Evolutionary conservation across 2,797 vertebrate species (phyloP), one percentile per base, ranked within the genome.

Genomic region (Pseudopleuronectes americanus): DNA sequence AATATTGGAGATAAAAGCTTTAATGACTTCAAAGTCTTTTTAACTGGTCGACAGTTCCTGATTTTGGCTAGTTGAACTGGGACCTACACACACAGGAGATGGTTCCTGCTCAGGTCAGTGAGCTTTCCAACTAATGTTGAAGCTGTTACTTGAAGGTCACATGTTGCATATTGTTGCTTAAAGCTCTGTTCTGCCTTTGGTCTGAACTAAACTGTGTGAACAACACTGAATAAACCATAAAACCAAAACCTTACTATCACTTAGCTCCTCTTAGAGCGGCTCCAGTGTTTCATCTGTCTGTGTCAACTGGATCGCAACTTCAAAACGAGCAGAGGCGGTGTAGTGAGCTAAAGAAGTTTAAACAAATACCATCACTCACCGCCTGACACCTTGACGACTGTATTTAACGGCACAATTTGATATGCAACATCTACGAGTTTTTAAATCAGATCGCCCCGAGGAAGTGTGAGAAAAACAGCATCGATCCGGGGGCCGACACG

Each of bases 401-500:
- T 72, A 77, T 86, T 84, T 70, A 88, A 83, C 65, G 52, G 22
- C 71, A 16, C 57, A 36, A 41, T 66, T 19, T 68, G 68, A 76
- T 77, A 74, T 68, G 60, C 67, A 72, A 61, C 36, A 66, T 75
- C 61, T 63, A 24, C 21, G 31, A 70, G 33, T 76, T 72, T 78
- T 81, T 66, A 81, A 76, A 74, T 76, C 68, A 73, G 53, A 57
- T 65, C 8, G 4, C 33, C 71, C 66, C 1, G 24, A 68, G 66
- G 74, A 81, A 75, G 79, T 68, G 55, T 64, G 63, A 65, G 67
- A 73, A 79, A 77, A 76, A 47, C 60, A 57, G 63, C 57, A 87
- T 87, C 80, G 81, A 90, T 83, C 66, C 28, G 52, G 14, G 36
- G 59, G 24, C 17, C 64, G 56, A 66, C 65, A 14, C 38, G 21